A percentile compares a stretch with the other conserved stretches of the same genome.
phyloP scores from a whole-genome alignment of 2,113 vertebrate genomes.

The Nycticebus coucang region DNA sequence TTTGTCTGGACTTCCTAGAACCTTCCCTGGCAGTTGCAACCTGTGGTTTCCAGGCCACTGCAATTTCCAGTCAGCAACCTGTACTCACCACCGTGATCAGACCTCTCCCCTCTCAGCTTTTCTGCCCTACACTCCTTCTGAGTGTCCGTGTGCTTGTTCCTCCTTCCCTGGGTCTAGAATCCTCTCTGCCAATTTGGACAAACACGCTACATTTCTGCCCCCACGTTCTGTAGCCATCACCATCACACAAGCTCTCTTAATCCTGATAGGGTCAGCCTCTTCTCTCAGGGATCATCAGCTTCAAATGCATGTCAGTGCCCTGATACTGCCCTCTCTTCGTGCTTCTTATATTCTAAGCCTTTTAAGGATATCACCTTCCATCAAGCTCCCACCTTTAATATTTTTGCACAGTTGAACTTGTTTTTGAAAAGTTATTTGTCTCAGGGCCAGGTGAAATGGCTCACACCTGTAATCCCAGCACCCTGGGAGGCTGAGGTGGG shows the following conservation, averaged over 20 bases:
- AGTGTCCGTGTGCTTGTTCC: fast-evolving
- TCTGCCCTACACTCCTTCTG: fast-evolving
- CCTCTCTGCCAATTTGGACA: not conserved
- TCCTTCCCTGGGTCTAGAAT: not conserved
- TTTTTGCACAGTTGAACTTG: not conserved
- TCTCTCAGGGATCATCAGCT: not conserved
- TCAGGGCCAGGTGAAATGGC: not conserved
- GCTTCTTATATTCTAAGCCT: not conserved
- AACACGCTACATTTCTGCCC: fast-evolving
- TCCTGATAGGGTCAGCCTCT: not conserved
- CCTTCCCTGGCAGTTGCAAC: fast-evolving
- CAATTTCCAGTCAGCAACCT: fast-evolving
- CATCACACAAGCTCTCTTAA: fast-evolving
- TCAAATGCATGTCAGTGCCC: fast-evolving
- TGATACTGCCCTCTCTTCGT: fast-evolving
- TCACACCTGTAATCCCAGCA: too few species aligned
- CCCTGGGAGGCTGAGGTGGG: too few species aligned
- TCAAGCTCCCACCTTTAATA: fast-evolving
- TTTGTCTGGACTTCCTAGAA: too few species aligned
- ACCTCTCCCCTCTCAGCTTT: fast-evolving
- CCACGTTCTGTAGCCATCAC: fast-evolving
- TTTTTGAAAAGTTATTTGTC: not conserved
- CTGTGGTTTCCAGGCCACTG: not conserved
- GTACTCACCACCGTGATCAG: fast-evolving
- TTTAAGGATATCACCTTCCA: fast-evolving